Conservation (phyloP, 30 jellyfish, hydroid and myxozoan genomes). For the Mastigias papua region DNA sequence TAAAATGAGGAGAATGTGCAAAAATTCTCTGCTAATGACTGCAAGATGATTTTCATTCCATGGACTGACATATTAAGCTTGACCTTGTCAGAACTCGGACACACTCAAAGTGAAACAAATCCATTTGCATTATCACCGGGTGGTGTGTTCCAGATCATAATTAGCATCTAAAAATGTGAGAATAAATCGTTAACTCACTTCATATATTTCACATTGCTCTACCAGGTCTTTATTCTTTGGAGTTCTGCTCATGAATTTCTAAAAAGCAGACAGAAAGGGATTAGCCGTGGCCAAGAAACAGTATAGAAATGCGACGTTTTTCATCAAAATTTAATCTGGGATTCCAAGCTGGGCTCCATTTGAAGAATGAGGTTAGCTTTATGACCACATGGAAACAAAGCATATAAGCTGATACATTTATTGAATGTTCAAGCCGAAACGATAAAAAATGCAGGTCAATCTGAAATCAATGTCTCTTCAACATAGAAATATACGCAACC, state of each 20-base stretch:
- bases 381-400: neutral
- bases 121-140: neutral
- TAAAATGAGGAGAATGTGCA: neutral
- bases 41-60: neutral
- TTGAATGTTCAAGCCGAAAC: neutral
- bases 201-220: slow-evolving; percentile 95
- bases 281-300: neutral
- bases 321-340: neutral
- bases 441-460: neutral
- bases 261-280: slow-evolving; percentile 1
- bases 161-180: neutral
- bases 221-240: slow-evolving; percentile 88
- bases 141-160: neutral
- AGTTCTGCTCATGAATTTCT: slow-evolving; percentile 81
- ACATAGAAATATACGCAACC: no score
- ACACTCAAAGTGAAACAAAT: neutral
- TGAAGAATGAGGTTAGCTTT: neutral
- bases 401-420: neutral
- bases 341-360: neutral
- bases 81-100: neutral
- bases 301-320: neutral
- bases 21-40: neutral
- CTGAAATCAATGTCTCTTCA: no score
- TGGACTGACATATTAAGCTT: neutral
- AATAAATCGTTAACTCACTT: slow-evolving; percentile 53